Conservation (phyloP, 1,140 invertebrate species). For the Pinna nobilis region DNA sequence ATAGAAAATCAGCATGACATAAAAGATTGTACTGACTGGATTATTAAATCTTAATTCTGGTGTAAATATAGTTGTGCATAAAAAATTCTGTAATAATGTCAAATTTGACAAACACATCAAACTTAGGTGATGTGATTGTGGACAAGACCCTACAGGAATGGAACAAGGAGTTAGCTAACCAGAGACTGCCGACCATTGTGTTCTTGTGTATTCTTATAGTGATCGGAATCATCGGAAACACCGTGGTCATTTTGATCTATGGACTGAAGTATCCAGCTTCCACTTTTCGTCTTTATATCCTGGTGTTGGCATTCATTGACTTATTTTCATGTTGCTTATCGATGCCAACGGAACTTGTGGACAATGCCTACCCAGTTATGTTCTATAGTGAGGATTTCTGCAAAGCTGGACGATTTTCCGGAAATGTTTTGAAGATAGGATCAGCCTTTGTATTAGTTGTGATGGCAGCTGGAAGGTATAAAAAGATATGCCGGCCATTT, state of each 20-base stretch:
- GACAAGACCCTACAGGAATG: conserved; percentile 23
- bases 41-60: no score
- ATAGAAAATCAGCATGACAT: no score
- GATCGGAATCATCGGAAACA: conserved; percentile 38
- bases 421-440: conserved; percentile 32
- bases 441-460: conserved; percentile 42
- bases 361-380: conserved; percentile 40
- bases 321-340: conserved; percentile 29
- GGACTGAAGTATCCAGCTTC: conserved; percentile 21
- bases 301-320: conserved; percentile 34
- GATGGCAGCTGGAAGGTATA: conserved; percentile 35
- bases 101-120: no score
- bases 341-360: conserved; percentile 36
- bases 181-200: conserved; percentile 37
- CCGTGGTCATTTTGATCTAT: conserved; percentile 34
- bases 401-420: conserved; percentile 33
- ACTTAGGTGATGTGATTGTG: no score
- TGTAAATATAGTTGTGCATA: no score
- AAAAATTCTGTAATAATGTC: no score
- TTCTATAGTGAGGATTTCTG: conserved; percentile 39
- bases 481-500: conserved; percentile 36
- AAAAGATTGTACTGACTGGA: no score
- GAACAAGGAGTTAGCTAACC: conserved; percentile 25
- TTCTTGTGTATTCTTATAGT: conserved; percentile 34
- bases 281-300: conserved; percentile 33